Base-by-base conservation (phyloP, 2,113 vertebrate species). In the Solea senegalensis region DNA sequence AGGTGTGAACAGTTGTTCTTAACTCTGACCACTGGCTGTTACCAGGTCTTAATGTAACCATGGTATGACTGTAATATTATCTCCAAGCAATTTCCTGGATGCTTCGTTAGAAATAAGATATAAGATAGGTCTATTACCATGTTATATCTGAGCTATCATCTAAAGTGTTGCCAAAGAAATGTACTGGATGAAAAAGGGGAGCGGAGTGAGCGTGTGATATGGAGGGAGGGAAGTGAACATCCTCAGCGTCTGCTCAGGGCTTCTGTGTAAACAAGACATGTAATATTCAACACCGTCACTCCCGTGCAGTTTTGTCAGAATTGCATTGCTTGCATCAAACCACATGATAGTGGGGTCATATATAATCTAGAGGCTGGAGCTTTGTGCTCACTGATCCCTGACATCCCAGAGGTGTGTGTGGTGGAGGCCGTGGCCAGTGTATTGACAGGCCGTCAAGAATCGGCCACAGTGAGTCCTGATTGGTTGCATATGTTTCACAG, bases 231-330 rank as follows among this genome's bases (percentile, higher is more conserved):
- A 67, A 61, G 46, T 26, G 13, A 14, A 66, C 54, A 49, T 72
- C 78, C 67, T 65, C 8, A 9, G 78, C 12, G 77, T 84, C 59
- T 76, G 59, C 68, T 85, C 71, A 71, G 74, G 68, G 71, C 62
- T 69, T 60, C 61, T 52, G 57, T 70, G 74, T 68, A 67, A 74
- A 88, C 72, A 75, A 58, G 63, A 81, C 49, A 46, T 61, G 58
- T 55, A 27, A 52, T 82, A 54, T 73, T 74, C 80, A 85, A 59
- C 34, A 16, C 59, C 66, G 77, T 75, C 82, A 83, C 62, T 81
- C 43, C 53, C 3, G 2, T 46, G 46, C 56, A 67, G 54, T 21
- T 58, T 61, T 80, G 81, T 71, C 62, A 34, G 34, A 34, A 34
- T 66, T 57, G 53, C 49, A 41, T 48, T 34, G 27, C 40, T 54